Evolutionary conservation across 2,888 invertebrate species (phyloP), one percentile per base, ranked within the genome.

Genomic region (Temnothorax rugatulus): DNA sequence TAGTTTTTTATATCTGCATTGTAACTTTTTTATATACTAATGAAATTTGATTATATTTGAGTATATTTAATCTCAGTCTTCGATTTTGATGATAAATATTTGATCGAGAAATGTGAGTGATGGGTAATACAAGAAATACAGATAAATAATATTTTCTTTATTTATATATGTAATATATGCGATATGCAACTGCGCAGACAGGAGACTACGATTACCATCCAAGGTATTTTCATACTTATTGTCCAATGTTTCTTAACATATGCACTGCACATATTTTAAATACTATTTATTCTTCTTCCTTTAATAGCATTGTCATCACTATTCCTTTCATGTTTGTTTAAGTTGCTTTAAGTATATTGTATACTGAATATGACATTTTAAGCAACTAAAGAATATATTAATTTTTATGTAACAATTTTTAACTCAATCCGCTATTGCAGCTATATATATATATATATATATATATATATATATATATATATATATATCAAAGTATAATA

Each of bases 341-440:
- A 29, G 29, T 29, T 3, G 29, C 29, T 29, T 29, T 29, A 29
- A 69, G 69, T 61, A 77, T 52, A 57, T 29, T 83, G 34, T 52
- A 77, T 29, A 61, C 15, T 11, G 83, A 77, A 54, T 77, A 83
- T 0, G 83, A 83, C n/a, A 41, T 61, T 61, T 69, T 83, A n/a
- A 83, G 18, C 0, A 83, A 38, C 83, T 83, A n/a, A 11, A 77
- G 13, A 66, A 66, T 4, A 77, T 41, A 25, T 15, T 3, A 76
- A 64, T 66, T 4, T 18, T 25, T 76, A 61, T 13, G 9, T 61
- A 73, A 34, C 0, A 4, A 18, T 11, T 34, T 18, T 64, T 3
- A 64, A 57, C 3, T 8, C 0, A 47, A 5, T 75, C 18, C 18
- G 3, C 4, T 25, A 47, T 47, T 34, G 29, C 29, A 29, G 29